Evolutionary conservation across 2,797 vertebrate species (phyloP).

Genomic region (Chrosomus eos): DNA sequence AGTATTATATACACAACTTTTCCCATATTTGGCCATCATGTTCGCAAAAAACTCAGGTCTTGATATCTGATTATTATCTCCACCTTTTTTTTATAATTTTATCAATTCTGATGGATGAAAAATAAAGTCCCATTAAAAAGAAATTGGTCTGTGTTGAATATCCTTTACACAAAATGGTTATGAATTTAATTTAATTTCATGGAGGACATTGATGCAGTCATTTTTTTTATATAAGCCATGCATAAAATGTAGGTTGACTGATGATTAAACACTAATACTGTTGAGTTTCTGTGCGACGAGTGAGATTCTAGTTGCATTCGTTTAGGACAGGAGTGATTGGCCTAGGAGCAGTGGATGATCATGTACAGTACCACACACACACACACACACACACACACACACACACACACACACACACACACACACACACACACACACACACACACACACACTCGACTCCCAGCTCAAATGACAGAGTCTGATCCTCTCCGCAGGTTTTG

Average conservation of each 20-base stretch:
- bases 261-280: neutral
- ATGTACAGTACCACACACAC: conserved; percentile 40
- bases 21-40: neutral
- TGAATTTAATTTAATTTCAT: neutral
- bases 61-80: neutral
- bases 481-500: conserved; percentile 68
- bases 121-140: neutral
- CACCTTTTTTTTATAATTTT: neutral
- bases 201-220: neutral
- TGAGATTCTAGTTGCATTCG: neutral
- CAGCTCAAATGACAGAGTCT: conserved; percentile 64
- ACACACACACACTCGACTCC: conserved; percentile 38
- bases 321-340: conserved; percentile 4
- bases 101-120: neutral
- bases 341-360: neutral
- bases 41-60: neutral
- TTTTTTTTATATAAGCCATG: neutral
- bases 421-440: conserved; percentile 45
- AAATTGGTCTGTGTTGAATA: neutral
- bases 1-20: neutral
- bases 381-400: conserved; percentile 45
- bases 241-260: neutral
- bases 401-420: conserved; percentile 46
- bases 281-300: neutral
- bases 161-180: neutral